Conservation (phyloP, 2,888 invertebrate genomes). For the Leptinotarsa rubiginosa region DNA sequence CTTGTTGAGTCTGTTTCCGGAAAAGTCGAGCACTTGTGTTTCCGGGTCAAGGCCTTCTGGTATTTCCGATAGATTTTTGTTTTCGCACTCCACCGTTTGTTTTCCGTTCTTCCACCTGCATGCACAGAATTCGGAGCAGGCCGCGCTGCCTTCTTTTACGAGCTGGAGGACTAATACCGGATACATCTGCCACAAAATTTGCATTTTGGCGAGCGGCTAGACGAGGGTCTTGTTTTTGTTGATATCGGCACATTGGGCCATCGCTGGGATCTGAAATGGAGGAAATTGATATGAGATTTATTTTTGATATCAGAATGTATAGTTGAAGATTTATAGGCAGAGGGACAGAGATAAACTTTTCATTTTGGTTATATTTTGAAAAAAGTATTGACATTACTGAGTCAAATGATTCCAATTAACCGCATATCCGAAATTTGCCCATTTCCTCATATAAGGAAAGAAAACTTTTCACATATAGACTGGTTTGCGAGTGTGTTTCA, state of each 20-base stretch:
- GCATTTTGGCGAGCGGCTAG: constrained; percentile 36
- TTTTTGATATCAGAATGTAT: too few relatives aligned
- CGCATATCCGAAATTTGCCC: too few relatives aligned
- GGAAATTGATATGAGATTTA: not conserved
- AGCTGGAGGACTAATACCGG: constrained; percentile 41
- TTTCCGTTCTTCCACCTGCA: constrained; percentile 96
- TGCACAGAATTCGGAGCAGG: constrained; percentile 82
- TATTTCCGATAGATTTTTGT: constrained; percentile 79
- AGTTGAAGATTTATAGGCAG: too few relatives aligned
- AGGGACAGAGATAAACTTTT: too few relatives aligned
- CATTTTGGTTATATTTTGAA: too few relatives aligned
- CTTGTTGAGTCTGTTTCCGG: constrained; percentile 83
- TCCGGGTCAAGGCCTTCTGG: constrained; percentile 85
- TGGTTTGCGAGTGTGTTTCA: too few relatives aligned
- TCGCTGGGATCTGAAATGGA: constrained; percentile 37
- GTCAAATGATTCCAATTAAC: too few relatives aligned
- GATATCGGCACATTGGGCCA: constrained; percentile 17
- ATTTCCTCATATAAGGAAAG: too few relatives aligned
- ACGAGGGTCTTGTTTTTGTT: constrained; percentile 26
- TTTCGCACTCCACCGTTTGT: constrained; percentile 88
- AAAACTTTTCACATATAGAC: too few relatives aligned
- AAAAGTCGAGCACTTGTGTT: constrained; percentile 89
- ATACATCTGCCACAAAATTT: constrained; percentile 42
- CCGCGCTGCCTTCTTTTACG: constrained; percentile 50
- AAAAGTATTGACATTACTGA: too few relatives aligned